Conservation (phyloP, 2,797 vertebrate species). For the Tokudaia tokunoshimensis region DNA sequence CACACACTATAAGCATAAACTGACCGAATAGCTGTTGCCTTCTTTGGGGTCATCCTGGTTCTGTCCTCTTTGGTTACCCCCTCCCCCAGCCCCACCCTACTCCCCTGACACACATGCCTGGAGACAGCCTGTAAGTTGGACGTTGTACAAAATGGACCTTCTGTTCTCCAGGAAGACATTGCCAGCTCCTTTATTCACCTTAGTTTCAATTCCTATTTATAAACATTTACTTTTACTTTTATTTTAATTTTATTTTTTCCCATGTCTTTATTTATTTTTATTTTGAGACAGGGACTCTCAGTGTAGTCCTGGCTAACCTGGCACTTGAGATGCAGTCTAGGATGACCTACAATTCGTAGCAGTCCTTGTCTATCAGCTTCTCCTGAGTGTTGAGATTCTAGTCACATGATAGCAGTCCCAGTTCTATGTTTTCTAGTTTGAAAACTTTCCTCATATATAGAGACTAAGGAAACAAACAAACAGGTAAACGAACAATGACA, state of each 20-base stretch:
- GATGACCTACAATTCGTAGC: background rate
- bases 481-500: background rate
- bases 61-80: background rate
- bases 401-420: background rate
- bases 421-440: background rate
- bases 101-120: background rate
- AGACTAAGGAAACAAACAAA: background rate
- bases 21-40: background rate
- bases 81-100: no score
- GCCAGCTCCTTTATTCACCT: background rate
- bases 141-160: background rate
- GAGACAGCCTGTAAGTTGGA: background rate
- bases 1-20: background rate
- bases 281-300: background rate
- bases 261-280: background rate
- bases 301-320: background rate
- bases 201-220: background rate
- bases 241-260: background rate
- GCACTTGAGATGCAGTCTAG: background rate
- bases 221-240: conserved; percentile 37
- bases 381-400: background rate
- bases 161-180: background rate
- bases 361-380: background rate
- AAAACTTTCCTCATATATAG: background rate
- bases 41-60: fast-evolving